These are phyloP conservation scores for Ceramica pisi DNA, from an alignment of 2,888 invertebrate species.

Conservation along the genomic window DNA sequence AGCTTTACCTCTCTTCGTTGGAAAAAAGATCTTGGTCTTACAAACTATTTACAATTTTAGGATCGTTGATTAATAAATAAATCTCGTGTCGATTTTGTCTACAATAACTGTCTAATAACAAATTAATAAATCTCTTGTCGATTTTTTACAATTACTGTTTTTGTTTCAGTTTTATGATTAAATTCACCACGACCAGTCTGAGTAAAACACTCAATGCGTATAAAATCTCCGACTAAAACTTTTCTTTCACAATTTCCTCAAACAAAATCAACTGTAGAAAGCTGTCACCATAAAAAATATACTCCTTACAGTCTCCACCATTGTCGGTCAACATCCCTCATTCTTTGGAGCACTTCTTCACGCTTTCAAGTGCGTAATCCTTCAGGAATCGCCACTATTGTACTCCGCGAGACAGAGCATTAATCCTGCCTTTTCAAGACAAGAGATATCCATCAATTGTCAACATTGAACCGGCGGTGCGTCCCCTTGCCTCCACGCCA, in stretches of 20 bases:
- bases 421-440: conserved; percentile 90
- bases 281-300: conserved; percentile 57
- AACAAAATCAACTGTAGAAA: conserved; percentile 54
- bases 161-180: too few relatives aligned
- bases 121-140: too few relatives aligned
- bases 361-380: conserved; percentile 80
- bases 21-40: too few relatives aligned
- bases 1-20: neutral
- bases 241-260: conserved; percentile 43
- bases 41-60: too few relatives aligned
- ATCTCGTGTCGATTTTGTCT: too few relatives aligned
- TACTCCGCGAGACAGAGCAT: conserved; percentile 83
- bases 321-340: conserved; percentile 67
- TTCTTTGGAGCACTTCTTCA: conserved; percentile 66
- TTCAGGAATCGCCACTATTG: conserved; percentile 85
- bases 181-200: neutral
- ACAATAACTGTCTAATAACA: too few relatives aligned
- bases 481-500: conserved; percentile 73
- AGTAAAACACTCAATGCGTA: neutral
- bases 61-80: too few relatives aligned
- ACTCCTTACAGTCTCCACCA: conserved; percentile 34
- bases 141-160: too few relatives aligned
- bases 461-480: conserved; percentile 88
- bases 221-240: conserved; percentile 2
- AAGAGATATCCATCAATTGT: conserved; percentile 91